Percentiles rank a stretch among this genome's conserved stretches.
Conservation (phyloP, 2,888 invertebrate species). For the Cynaeus angustus region DNA sequence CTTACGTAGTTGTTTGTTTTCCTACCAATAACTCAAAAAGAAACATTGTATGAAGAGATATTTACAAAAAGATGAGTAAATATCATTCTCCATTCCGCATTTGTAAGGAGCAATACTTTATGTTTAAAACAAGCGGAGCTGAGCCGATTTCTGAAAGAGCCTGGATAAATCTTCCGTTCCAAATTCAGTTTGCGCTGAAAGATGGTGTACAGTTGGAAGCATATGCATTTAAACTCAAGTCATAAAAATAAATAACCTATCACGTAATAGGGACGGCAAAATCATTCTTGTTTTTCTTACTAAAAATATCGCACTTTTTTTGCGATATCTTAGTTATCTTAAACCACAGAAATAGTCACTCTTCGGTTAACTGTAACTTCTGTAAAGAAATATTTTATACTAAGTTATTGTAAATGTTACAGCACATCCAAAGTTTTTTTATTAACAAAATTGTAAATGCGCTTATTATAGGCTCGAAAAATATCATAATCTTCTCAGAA, state of each 20-base stretch:
- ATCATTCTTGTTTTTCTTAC: no score
- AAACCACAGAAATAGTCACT: no score
- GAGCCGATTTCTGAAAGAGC: constrained; percentile 21
- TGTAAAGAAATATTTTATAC: no score
- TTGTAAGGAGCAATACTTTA: constrained; percentile 29
- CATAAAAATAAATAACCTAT: neutral
- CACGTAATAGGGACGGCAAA: no score
- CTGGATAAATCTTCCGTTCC: constrained; percentile 31
- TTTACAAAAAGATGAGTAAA: constrained; percentile 7
- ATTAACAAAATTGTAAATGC: no score
- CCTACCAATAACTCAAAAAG: neutral
- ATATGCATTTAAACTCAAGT: neutral
- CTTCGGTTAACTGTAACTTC: no score
- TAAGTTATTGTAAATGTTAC: no score
- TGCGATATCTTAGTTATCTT: neutral
- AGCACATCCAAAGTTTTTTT: no score
- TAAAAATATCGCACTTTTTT: constrained; percentile 20
- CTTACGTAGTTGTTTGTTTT: neutral
- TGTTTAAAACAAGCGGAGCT: constrained; percentile 23
- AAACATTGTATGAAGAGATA: constrained; percentile 5
- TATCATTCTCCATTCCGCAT: constrained; percentile 3
- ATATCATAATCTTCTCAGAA: no score
- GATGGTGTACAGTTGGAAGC: constrained; percentile 21
- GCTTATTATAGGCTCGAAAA: no score
- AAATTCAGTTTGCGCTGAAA: constrained; percentile 31